A percentile compares a stretch with the other conserved stretches of the same genome.
phyloP scores from a whole-genome alignment of 2,888 invertebrate species.

The Lysandra coridon region DNA sequence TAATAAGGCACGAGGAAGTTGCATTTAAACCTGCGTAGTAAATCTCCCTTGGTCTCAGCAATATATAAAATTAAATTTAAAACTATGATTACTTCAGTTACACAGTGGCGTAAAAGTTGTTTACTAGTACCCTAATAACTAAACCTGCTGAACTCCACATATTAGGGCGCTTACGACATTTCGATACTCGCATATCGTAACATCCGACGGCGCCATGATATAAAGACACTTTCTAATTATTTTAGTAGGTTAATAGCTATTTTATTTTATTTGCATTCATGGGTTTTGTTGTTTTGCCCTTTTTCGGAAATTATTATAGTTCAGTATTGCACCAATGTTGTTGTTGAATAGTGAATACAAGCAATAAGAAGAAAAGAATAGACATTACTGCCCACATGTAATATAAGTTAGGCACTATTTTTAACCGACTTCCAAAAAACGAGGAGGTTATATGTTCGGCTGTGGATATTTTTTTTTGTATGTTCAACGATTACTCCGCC shows the following conservation, averaged over 20 bases:
- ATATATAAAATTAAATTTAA: neutral
- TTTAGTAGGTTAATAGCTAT: constrained; percentile 4
- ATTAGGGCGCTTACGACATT: constrained; percentile 5
- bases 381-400: too few relatives aligned
- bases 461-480: too few relatives aligned
- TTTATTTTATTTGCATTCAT: constrained; percentile 3
- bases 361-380: neutral
- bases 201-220: constrained; percentile 12
- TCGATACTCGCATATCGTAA: constrained; percentile 8
- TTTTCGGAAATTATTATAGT: neutral
- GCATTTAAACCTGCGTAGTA: too few relatives aligned
- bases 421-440: too few relatives aligned
- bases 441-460: too few relatives aligned
- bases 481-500: too few relatives aligned
- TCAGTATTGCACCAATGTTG: neutral
- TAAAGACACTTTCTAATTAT: constrained; percentile 23
- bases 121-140: neutral
- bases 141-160: neutral
- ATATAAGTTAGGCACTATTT: too few relatives aligned
- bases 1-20: too few relatives aligned
- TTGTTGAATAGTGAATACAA: neutral
- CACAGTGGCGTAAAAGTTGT: neutral
- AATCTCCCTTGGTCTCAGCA: too few relatives aligned
- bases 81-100: neutral
- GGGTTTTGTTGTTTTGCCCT: neutral